Conservation (phyloP, 1,140 invertebrate genomes). For the Halictus rubicundus region DNA sequence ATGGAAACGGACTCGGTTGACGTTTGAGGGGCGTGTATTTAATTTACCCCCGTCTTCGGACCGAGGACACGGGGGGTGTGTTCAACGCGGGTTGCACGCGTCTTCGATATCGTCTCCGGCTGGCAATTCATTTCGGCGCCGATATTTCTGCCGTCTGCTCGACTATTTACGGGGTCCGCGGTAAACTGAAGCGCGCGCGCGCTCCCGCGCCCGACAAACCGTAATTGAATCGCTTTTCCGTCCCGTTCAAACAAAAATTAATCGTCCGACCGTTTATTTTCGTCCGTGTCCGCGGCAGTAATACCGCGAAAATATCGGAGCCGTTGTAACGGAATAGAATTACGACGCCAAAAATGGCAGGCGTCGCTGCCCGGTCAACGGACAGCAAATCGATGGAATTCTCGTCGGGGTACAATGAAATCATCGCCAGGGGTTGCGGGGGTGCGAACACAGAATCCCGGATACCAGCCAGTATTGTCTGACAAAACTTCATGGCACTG, state of each 20-base stretch:
- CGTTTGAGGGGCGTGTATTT: constrained; percentile 27
- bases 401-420: constrained; percentile 5
- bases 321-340: constrained; percentile 51
- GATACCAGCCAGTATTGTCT: neutral
- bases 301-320: constrained; percentile 55
- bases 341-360: constrained; percentile 51
- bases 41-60: neutral
- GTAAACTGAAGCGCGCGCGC: constrained; percentile 46
- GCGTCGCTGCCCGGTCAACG: constrained; percentile 30
- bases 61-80: constrained; percentile 41
- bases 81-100: constrained; percentile 8
- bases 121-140: constrained; percentile 44
- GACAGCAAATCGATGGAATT: constrained; percentile 45
- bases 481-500: neutral
- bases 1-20: neutral
- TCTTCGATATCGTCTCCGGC: constrained; percentile 39
- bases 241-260: constrained; percentile 54
- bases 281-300: constrained; percentile 16
- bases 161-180: constrained; percentile 51
- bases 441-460: neutral
- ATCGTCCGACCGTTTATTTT: constrained; percentile 57
- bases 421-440: neutral
- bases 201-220: neutral
- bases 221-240: constrained; percentile 56
- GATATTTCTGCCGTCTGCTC: constrained; percentile 44